Percentiles rank a stretch among this genome's conserved stretches.
These are phyloP conservation scores for Seladonia tumulorum DNA, from an alignment of 2,888 invertebrate genomes.

Conservation along the genomic window DNA sequence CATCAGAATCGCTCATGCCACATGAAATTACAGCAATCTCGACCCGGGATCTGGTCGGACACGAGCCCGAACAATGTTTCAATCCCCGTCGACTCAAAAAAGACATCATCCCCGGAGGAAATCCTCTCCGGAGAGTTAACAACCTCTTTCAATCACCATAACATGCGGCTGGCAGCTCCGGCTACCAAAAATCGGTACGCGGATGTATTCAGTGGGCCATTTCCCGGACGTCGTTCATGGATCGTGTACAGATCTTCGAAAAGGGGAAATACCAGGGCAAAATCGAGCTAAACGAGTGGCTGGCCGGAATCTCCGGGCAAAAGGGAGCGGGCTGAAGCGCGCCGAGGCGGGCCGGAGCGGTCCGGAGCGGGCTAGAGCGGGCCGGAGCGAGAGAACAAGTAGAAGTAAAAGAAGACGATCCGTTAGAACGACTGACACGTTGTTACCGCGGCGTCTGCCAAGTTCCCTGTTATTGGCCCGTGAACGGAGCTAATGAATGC, in stretches of 20 bases:
- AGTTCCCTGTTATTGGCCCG: conserved; percentile 77
- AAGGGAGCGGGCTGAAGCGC: not conserved
- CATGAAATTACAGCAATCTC: not conserved
- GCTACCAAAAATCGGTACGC: conserved; percentile 13
- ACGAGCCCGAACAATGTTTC: not conserved
- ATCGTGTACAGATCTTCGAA: conserved; percentile 14
- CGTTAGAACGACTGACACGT: conserved; percentile 82
- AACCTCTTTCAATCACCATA: not conserved
- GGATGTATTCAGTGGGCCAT: conserved; percentile 42
- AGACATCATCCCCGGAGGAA: conserved; percentile 6
- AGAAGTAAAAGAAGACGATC: conserved; percentile 71
- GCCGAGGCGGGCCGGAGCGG: not conserved
- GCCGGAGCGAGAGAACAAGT: conserved; percentile 27
- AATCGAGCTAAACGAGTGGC: not conserved
- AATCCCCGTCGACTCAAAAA: not conserved
- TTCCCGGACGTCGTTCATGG: conserved; percentile 46
- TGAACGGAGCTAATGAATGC: conserved; percentile 82
- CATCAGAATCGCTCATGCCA: not conserved
- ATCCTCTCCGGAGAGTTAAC: not conserved
- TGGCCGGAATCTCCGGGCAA: not conserved
- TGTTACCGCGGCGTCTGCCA: conserved; percentile 78
- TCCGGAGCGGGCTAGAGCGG: not conserved
- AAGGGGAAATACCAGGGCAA: conserved; percentile 7
- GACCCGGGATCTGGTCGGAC: not conserved
- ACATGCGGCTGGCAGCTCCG: not conserved